Conservation (phyloP, 2,888 invertebrate genomes). For the Eupithecia subfuscata region DNA sequence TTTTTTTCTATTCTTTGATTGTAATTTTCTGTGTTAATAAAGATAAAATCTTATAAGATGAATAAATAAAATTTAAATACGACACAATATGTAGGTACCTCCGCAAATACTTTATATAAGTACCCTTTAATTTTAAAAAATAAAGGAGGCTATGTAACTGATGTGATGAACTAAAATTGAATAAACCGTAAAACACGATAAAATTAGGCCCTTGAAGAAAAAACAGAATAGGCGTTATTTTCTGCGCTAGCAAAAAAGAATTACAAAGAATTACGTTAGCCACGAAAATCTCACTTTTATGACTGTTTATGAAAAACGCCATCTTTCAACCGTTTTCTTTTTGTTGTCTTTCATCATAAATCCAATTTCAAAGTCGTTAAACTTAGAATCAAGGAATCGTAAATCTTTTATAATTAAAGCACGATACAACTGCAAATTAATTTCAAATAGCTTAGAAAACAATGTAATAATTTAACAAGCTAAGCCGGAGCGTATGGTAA, state of each 20-base stretch:
- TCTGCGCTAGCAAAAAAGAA: conserved; percentile 34
- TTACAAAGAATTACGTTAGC: conserved; percentile 37
- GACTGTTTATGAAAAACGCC: conserved; percentile 36
- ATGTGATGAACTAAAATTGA: conserved; percentile 22
- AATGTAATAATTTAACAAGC: conserved; percentile 18
- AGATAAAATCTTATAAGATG: too few relatives aligned
- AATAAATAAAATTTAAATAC: too few relatives aligned
- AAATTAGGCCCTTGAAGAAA: conserved; percentile 19
- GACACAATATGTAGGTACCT: too few relatives aligned
- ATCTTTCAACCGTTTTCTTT: conserved; percentile 22
- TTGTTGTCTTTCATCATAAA: conserved; percentile 35
- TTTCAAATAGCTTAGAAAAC: conserved; percentile 30
- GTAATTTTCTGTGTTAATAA: too few relatives aligned
- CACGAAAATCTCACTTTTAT: conserved; percentile 34
- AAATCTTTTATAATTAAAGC: conserved; percentile 45
- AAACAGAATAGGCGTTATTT: conserved; percentile 20
- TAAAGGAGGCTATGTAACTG: neutral
- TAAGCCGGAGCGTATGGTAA: conserved; percentile 1
- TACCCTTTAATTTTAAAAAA: too few relatives aligned
- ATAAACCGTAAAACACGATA: conserved; percentile 28
- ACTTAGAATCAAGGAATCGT: conserved; percentile 37
- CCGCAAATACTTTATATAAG: neutral
- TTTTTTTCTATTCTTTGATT: too few relatives aligned
- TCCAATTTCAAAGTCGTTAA: conserved; percentile 43
- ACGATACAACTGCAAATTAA: conserved; percentile 42